Conservation (phyloP, 2,888 invertebrate genomes). For the Punctoribates punctum region DNA sequence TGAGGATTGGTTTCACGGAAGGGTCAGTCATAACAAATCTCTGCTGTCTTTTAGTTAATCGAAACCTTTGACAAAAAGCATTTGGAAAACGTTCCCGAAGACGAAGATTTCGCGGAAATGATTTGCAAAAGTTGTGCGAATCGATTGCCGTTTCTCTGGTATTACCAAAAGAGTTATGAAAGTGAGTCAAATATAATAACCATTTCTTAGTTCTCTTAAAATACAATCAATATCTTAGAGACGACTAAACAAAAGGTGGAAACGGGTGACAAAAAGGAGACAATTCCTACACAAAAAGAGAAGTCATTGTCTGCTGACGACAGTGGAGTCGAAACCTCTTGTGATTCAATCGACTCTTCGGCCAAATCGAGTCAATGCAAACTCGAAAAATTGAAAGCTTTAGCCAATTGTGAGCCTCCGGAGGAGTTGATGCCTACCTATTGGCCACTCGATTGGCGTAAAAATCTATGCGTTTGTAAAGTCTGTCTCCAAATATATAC, state of each 20-base stretch:
- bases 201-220: background rate
- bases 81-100: conserved; percentile 44
- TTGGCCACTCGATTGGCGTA: conserved; percentile 62
- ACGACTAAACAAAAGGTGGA: background rate
- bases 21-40: conserved; percentile 54
- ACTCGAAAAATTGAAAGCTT: conserved; percentile 17
- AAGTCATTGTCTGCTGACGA: background rate
- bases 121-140: conserved; percentile 73
- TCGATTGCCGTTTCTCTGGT: conserved; percentile 68
- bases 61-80: conserved; percentile 46
- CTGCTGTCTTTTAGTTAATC: background rate
- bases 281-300: background rate
- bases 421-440: conserved; percentile 50
- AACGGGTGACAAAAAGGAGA: background rate
- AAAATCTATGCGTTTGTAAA: conserved; percentile 61
- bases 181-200: background rate
- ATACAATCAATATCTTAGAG: background rate
- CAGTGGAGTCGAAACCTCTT: conserved; percentile 29
- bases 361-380: conserved; percentile 12
- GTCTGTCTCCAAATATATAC: conserved; percentile 64
- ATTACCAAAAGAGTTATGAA: conserved; percentile 59
- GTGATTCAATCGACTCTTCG: conserved; percentile 15
- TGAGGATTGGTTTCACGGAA: conserved; percentile 94
- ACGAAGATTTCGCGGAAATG: conserved; percentile 68
- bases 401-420: background rate